Base-by-base conservation (phyloP, 2,888 invertebrate genomes). In the Cordilura impudica region DNA sequence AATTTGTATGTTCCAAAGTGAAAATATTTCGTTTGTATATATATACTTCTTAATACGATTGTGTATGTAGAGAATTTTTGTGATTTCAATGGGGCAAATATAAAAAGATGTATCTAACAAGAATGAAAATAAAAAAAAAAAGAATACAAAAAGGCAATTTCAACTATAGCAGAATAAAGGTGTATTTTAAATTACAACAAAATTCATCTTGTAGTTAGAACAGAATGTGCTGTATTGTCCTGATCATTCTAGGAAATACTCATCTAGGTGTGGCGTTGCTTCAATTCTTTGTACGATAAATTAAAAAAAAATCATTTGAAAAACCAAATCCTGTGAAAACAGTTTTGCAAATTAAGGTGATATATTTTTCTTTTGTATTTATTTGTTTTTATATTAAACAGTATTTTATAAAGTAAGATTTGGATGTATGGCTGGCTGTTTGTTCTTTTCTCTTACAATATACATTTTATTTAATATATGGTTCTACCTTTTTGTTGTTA, bases 401-500 rank as follows among this genome's bases (percentile, higher is more conserved):
- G 54, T 31, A 35, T 56, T 56, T 35, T 7, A n/a, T 56, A 35
- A 31, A 19, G n/a, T 21, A 39, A 14, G 39, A 39, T 58, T 39
- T 39, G 21, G 39, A 58, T 58, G n/a, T 21, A 58, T 21, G 21
- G n/a, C n/a, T n/a, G 35, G 16, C 12, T 5, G 2, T 63, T 19
- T 31, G n/a, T 8, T 58, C 23, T n/a, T 4, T 58, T 23, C 14
- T n/a, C n/a, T n/a, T 39, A 19, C 2, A 4, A 8, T 14, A 8
- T 43, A 58, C 18, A 29, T 14, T 2, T 70, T 63, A 16, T 45
- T 45, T 65, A 19, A 65, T 35, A 77, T 66, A 35, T 47, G 45
- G 58, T 47, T 43, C 71, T 71, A 77, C 76, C 76, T 77, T 71
- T 77, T 77, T 14, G 71, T 26, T 77, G 76, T 77, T 71, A 77